Evolutionary conservation across 2,888 invertebrate genomes (phyloP).

Genomic region (Callosobruchus maculatus): DNA sequence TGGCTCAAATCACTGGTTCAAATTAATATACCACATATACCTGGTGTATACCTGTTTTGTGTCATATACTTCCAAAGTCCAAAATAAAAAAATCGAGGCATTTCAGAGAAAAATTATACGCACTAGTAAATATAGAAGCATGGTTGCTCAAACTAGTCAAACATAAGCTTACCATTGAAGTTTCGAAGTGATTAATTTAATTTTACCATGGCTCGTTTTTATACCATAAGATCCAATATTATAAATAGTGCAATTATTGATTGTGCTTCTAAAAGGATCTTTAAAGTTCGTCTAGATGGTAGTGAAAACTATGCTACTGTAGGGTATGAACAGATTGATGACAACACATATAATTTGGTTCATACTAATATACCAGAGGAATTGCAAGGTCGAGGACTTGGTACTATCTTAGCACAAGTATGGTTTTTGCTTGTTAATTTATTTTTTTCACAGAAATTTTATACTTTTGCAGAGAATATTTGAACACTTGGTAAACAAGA

Average conservation of each 20-base stretch:
- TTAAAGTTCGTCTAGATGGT: neutral
- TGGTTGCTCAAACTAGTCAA: too few species aligned
- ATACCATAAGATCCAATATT: neutral
- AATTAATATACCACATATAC: too few species aligned
- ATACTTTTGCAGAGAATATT: conserved; percentile 27
- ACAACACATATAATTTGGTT: conserved; percentile 55
- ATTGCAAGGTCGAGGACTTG: conserved; percentile 68
- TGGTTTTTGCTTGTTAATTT: neutral
- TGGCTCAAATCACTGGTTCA: too few species aligned
- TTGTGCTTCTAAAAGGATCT: neutral
- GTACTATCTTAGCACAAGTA: conserved; percentile 68
- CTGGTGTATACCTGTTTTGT: too few species aligned
- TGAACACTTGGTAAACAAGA: conserved; percentile 21
- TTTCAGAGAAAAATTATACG: too few species aligned
- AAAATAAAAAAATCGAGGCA: too few species aligned
- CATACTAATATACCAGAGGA: conserved; percentile 64
- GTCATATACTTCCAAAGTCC: too few species aligned
- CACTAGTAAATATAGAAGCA: too few species aligned
- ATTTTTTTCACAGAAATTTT: conserved; percentile 1
- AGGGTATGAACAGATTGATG: conserved; percentile 42
- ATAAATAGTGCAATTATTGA: neutral
- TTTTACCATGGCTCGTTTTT: neutral
- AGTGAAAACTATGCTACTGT: conserved; percentile 18
- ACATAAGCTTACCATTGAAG: too few species aligned
- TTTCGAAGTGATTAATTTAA: too few species aligned